phyloP scores from a whole-genome alignment of 1,140 invertebrate species.

The Myzus persicae region DNA sequence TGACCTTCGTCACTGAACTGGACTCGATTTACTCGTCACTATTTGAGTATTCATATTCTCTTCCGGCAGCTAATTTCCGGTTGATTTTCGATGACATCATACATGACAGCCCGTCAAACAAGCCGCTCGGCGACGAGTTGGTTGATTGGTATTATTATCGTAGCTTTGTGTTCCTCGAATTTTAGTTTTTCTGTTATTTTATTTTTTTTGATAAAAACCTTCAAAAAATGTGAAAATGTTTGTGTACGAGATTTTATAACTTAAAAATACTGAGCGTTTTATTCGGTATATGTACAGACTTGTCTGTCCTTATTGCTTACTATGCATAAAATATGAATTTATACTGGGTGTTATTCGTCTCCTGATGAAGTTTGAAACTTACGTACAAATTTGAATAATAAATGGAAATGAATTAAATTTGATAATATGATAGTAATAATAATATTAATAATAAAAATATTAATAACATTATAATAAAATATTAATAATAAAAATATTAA shows the following conservation, averaged over 20 bases:
- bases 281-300: background rate
- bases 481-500: too few species aligned
- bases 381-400: background rate
- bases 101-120: background rate
- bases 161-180: background rate
- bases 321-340: too few species aligned
- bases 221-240: background rate
- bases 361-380: background rate
- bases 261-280: background rate
- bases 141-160: background rate
- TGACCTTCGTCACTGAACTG: background rate
- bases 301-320: too few species aligned
- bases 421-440: too few species aligned
- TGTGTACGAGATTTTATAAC: background rate
- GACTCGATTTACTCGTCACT: background rate
- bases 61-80: background rate
- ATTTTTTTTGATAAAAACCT: conserved; percentile 6
- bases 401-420: background rate
- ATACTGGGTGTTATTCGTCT: background rate
- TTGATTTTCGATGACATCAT: background rate
- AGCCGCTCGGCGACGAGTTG: background rate
- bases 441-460: too few species aligned
- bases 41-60: background rate
- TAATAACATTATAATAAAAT: too few species aligned
- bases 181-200: background rate